Evolutionary conservation across 2,113 vertebrate species (phyloP).

Genomic region (Opisthocomus hoazin): DNA sequence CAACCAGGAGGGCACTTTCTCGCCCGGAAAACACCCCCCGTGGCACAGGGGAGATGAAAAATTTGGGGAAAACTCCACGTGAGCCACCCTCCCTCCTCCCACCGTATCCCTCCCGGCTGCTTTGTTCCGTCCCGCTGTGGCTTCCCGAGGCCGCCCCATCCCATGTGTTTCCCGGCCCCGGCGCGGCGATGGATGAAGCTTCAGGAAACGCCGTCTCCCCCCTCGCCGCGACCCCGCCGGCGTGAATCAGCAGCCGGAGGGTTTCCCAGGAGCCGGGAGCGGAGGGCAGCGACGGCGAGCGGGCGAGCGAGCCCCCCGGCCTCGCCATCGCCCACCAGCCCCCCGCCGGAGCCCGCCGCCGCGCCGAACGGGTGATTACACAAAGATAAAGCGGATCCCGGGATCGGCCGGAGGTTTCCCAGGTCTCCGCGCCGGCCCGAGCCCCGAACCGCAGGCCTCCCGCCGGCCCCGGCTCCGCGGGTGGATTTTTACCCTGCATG

Average conservation of each 20-base stretch:
- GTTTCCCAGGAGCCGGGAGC: neutral
- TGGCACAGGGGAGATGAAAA: fast-evolving
- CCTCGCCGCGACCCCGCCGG: neutral
- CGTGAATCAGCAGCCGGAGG: neutral
- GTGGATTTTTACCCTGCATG: conserved; percentile 2
- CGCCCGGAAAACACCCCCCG: fast-evolving
- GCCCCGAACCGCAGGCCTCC: neutral
- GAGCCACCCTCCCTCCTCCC: neutral
- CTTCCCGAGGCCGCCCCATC: neutral
- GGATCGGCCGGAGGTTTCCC: neutral
- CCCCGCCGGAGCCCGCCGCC: neutral
- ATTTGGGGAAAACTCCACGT: fast-evolving
- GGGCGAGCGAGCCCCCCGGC: neutral
- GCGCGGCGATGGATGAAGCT: neutral
- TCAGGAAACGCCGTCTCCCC: neutral
- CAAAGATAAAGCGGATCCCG: conserved; percentile 40
- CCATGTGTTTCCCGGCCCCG: neutral
- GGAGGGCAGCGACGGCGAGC: neutral
- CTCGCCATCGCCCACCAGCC: neutral
- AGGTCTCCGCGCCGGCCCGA: neutral
- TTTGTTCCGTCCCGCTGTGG: neutral
- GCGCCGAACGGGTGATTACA: conserved; percentile 23
- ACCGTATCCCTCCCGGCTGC: neutral
- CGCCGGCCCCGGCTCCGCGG: neutral
- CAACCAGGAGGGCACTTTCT: neutral